phyloP scores from a whole-genome alignment of 2,888 invertebrate genomes.

The Neoascia interrupta region DNA sequence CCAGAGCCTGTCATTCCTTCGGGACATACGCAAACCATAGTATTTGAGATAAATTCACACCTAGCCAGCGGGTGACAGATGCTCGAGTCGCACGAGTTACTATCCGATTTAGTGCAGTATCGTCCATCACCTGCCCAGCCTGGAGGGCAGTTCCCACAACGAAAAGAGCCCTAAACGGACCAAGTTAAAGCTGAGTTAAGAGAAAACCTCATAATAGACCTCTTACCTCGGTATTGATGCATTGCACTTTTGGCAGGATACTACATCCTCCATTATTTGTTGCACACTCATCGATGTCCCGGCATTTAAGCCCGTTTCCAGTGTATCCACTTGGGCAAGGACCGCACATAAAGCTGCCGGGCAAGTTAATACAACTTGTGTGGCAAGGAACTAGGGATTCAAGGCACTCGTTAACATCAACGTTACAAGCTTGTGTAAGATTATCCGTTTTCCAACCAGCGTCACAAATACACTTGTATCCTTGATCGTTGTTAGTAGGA shows the following conservation, averaged over 20 bases:
- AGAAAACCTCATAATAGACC: fast-evolving
- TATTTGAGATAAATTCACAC: conserved; percentile 86
- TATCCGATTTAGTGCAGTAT: conserved; percentile 81
- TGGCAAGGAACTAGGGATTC: conserved; percentile 85
- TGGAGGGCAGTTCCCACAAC: conserved; percentile 92
- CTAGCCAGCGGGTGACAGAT: conserved; percentile 90
- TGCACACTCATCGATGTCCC: conserved; percentile 93
- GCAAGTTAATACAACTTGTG: conserved; percentile 93
- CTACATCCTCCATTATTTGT: conserved; percentile 94
- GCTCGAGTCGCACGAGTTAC: conserved; percentile 74
- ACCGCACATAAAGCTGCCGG: conserved; percentile 93
- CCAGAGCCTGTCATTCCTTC: conserved; percentile 90
- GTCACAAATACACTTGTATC: conserved; percentile 89
- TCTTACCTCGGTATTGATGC: conserved; percentile 89
- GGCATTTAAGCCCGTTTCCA: conserved; percentile 92
- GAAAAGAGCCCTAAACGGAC: conserved; percentile 86
- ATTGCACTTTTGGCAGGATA: conserved; percentile 87
- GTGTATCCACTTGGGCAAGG: conserved; percentile 92
- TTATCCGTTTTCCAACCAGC: conserved; percentile 90
- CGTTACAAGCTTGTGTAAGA: conserved; percentile 85
- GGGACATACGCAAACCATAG: conserved; percentile 88
- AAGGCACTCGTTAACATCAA: conserved; percentile 94
- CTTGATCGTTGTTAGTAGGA: conserved; percentile 82
- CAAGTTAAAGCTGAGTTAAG: no score
- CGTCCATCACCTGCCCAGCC: conserved; percentile 93